A percentile compares a stretch with the other conserved stretches of the same genome.
Conservation (phyloP, 2,888 invertebrate species). For the Lutraria lutraria region DNA sequence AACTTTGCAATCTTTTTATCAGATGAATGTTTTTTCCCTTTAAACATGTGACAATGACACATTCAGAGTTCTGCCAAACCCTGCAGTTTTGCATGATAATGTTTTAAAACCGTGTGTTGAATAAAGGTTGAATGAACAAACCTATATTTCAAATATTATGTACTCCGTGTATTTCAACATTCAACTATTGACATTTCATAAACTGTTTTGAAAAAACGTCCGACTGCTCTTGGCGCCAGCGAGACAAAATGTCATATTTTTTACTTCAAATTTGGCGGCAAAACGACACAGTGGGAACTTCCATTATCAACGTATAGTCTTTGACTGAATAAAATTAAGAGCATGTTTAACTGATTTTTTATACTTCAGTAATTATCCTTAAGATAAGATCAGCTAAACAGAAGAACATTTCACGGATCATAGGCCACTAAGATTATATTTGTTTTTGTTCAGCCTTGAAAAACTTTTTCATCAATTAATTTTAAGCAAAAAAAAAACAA, state of each 20-base stretch:
- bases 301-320: slow-evolving; percentile 29
- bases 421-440: background rate
- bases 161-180: slow-evolving; percentile 45
- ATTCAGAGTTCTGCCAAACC: background rate
- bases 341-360: background rate
- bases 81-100: background rate
- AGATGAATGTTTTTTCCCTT: background rate
- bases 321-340: slow-evolving; percentile 37
- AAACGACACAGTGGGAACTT: slow-evolving; percentile 14
- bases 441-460: background rate
- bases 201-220: slow-evolving; percentile 36
- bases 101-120: background rate
- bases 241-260: slow-evolving; percentile 30
- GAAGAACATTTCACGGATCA: slow-evolving; percentile 7
- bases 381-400: slow-evolving; percentile 26
- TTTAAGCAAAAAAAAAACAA: background rate
- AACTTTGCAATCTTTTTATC: slow-evolving; percentile 2
- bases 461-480: background rate
- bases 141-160: slow-evolving; percentile 13
- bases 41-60: background rate
- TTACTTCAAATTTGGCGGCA: slow-evolving; percentile 45
- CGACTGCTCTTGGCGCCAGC: slow-evolving; percentile 38
- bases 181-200: slow-evolving; percentile 51
- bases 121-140: slow-evolving; percentile 2
- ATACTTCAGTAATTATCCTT: slow-evolving; percentile 1